Conservation (phyloP, 2,113 vertebrate genomes). For the Ammospiza nelsoni region DNA sequence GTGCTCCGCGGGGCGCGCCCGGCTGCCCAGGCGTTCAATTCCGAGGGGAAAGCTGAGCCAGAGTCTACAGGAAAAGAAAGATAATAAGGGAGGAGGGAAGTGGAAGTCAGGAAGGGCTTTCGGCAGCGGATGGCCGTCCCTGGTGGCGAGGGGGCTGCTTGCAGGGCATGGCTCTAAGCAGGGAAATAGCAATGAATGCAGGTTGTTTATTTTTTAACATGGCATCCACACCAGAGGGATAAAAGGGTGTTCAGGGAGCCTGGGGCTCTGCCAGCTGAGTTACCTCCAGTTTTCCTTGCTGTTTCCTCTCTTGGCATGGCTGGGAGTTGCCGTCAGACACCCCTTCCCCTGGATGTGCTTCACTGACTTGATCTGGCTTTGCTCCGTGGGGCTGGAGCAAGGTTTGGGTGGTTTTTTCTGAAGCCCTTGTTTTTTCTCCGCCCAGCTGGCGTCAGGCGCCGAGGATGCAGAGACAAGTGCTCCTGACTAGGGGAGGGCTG, state of each 20-base stretch:
- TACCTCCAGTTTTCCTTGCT: neutral
- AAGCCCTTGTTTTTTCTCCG: neutral
- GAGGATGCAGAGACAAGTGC: slow-evolving; percentile 19
- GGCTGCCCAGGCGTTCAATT: neutral
- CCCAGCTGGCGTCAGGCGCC: neutral
- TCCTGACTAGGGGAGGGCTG: neutral
- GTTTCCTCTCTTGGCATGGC: neutral
- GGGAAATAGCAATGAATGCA: neutral
- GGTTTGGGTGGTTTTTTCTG: neutral
- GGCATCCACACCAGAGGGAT: neutral
- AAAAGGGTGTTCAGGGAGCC: neutral
- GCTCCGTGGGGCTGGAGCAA: neutral
- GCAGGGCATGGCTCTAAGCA: neutral
- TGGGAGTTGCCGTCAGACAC: neutral
- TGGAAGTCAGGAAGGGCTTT: neutral
- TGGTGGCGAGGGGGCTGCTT: neutral
- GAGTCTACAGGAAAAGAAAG: neutral
- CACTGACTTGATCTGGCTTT: neutral
- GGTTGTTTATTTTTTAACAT: slow-evolving; percentile 15
- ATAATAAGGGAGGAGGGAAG: neutral
- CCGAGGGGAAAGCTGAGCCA: neutral
- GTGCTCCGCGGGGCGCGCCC: neutral
- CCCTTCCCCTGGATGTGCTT: neutral
- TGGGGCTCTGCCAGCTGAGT: neutral
- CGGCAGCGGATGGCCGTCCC: neutral